Conservation (phyloP, 1,140 invertebrate species). For the Hesperophylax magnus region DNA sequence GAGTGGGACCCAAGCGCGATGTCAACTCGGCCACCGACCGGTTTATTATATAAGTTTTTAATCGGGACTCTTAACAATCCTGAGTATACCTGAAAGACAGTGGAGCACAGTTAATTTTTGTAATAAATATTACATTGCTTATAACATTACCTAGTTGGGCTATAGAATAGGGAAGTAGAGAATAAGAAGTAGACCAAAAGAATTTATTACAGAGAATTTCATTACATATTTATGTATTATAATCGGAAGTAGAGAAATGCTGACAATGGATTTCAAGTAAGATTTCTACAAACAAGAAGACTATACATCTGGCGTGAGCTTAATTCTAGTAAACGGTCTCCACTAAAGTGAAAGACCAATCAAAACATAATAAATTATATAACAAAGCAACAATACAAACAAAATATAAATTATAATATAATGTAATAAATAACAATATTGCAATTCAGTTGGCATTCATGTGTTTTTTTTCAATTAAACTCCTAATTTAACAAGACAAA, state of each 20-base stretch:
- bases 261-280: conserved; percentile 58
- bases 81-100: too few relatives aligned
- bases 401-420: conserved; percentile 53
- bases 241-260: conserved; percentile 59
- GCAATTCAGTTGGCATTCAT: conserved; percentile 54
- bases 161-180: too few relatives aligned
- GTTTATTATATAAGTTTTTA: too few relatives aligned
- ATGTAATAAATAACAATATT: conserved; percentile 57
- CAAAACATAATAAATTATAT: conserved; percentile 56
- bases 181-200: conserved; percentile 54
- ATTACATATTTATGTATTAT: conserved; percentile 58
- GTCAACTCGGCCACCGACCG: too few relatives aligned
- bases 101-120: too few relatives aligned
- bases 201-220: conserved; percentile 59
- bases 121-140: too few relatives aligned
- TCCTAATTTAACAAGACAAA: conserved; percentile 54
- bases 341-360: conserved; percentile 55
- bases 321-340: conserved; percentile 55
- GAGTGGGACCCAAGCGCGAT: too few relatives aligned
- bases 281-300: conserved; percentile 58
- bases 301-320: conserved; percentile 58
- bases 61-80: too few relatives aligned
- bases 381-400: conserved; percentile 57
- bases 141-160: too few relatives aligned
- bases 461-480: conserved; percentile 45